Evolutionary conservation across 2,888 invertebrate species (phyloP).

Genomic region (Conchocele bisecta): DNA sequence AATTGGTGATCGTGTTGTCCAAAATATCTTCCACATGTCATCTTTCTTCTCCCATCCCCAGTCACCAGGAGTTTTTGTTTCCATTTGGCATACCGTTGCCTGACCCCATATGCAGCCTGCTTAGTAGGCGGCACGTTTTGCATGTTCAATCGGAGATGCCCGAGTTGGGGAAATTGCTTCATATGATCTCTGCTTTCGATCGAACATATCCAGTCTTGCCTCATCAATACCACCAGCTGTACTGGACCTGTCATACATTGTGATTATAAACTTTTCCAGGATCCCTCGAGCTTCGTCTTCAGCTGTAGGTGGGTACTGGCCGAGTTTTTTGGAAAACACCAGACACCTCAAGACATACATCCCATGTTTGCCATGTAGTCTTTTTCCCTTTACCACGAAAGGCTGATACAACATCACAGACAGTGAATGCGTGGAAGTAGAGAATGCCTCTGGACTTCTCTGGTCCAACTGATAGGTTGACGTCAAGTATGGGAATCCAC

Average conservation of each 20-base stretch:
- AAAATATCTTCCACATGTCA: constrained; percentile 16
- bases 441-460: constrained; percentile 41
- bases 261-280: constrained; percentile 56
- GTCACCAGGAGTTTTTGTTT: constrained; percentile 3
- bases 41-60: constrained; percentile 28
- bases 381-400: constrained; percentile 60
- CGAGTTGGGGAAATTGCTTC: constrained; percentile 50
- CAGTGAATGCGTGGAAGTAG: constrained; percentile 64
- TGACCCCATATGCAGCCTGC: constrained; percentile 44
- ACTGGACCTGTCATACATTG: constrained; percentile 62
- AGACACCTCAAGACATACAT: constrained; percentile 45
- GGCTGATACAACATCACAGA: constrained; percentile 57
- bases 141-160: constrained; percentile 44
- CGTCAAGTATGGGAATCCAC: constrained; percentile 58
- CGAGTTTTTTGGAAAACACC: constrained; percentile 27
- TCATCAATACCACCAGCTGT: constrained; percentile 44
- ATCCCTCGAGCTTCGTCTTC: constrained; percentile 29
- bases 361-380: constrained; percentile 60
- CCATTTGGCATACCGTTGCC: background rate
- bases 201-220: constrained; percentile 57
- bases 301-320: constrained; percentile 17
- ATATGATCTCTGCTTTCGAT: constrained; percentile 57
- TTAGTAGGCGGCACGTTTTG: constrained; percentile 50
- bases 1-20: constrained; percentile 19
- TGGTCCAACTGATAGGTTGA: constrained; percentile 35